A percentile compares a stretch with the other conserved stretches of the same genome.
phyloP scores from a whole-genome alignment of 37 sponge, comb jelly and placozoan species.

The Lycopodina hypogea region DNA sequence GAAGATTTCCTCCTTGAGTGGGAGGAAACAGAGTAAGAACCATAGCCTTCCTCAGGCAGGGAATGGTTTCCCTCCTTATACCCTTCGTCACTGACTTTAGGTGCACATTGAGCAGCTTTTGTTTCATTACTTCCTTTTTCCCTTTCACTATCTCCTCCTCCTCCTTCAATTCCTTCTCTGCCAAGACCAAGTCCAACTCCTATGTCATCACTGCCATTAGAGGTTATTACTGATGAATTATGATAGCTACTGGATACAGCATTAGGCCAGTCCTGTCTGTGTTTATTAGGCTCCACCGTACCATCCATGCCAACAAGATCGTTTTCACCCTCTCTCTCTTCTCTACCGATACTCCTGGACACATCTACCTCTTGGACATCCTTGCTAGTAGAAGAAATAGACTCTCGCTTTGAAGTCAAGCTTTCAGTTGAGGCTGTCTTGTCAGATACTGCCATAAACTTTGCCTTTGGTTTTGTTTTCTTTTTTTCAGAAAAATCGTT shows the following conservation, averaged over 20 bases:
- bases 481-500: neutral
- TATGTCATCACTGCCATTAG: slow-evolving; percentile 51
- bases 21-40: neutral
- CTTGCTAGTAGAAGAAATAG: neutral
- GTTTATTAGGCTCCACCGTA: neutral
- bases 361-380: too few relatives aligned
- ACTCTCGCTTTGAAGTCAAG: neutral
- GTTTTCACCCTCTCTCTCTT: neutral
- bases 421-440: too few relatives aligned
- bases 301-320: neutral
- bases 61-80: neutral
- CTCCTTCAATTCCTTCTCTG: too few relatives aligned
- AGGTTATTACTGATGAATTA: neutral
- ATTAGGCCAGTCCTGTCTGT: neutral
- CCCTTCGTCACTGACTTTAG: slow-evolving; percentile 3
- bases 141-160: too few relatives aligned
- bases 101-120: slow-evolving; percentile 23
- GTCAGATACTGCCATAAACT: neutral
- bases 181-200: slow-evolving; percentile 53
- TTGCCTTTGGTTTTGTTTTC: neutral
- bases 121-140: neutral
- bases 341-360: neutral
- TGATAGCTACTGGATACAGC: neutral
- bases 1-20: neutral
- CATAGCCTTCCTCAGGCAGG: neutral